Percentiles rank a stretch among this genome's conserved stretches.
phyloP scores from a whole-genome alignment of 2,797 vertebrate genomes.

The Xenopus petersii region DNA sequence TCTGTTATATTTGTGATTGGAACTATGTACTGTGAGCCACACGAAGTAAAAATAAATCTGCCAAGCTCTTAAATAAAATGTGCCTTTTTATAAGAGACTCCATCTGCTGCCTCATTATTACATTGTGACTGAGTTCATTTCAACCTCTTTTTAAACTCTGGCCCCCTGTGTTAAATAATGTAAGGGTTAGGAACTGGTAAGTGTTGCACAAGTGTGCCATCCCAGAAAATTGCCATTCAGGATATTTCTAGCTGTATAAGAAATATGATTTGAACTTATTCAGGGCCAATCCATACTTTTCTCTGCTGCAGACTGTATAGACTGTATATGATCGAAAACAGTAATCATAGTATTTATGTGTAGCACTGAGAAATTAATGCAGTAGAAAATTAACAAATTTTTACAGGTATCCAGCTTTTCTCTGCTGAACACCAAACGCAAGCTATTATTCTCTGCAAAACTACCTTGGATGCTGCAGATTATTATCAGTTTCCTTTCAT shows the following conservation, averaged over 20 bases:
- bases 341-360: background rate
- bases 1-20: slow-evolving; percentile 40
- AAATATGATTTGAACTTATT: slow-evolving; percentile 14
- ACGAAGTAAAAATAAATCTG: slow-evolving; percentile 8
- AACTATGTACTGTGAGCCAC: slow-evolving; percentile 10
- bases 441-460: no score
- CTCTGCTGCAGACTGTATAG: background rate
- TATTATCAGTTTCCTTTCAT: no score
- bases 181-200: slow-evolving; percentile 26
- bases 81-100: slow-evolving; percentile 20
- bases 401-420: slow-evolving; percentile 5
- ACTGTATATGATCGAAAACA: background rate
- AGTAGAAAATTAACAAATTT: background rate
- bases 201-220: slow-evolving; percentile 16
- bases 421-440: no score
- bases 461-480: no score
- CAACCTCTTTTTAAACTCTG: slow-evolving; percentile 15
- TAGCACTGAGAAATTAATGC: background rate
- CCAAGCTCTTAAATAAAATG: slow-evolving; percentile 11
- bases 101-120: slow-evolving; percentile 35
- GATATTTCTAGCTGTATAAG: slow-evolving; percentile 7
- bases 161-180: slow-evolving; percentile 41
- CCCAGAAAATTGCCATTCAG: slow-evolving; percentile 38
- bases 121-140: slow-evolving; percentile 29
- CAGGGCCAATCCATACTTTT: background rate